A percentile compares a stretch with the other conserved stretches of the same genome.
Conservation (phyloP, 2,797 vertebrate species). For the Acropternis orthonyx region DNA sequence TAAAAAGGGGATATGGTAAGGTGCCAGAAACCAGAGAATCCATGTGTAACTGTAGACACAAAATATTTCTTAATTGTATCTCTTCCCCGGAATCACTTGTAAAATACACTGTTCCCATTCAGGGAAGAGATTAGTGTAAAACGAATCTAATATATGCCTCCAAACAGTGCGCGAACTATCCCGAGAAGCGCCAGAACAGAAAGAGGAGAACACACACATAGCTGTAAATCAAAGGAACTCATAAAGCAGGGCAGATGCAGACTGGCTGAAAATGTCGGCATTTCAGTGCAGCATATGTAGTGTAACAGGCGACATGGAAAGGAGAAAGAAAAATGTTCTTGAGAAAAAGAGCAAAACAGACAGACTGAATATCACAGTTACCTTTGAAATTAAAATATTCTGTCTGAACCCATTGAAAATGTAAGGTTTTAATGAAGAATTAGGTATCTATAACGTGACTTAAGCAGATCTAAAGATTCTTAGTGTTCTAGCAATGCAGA, state of each 20-base stretch:
- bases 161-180: neutral
- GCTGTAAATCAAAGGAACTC: neutral
- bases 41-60: neutral
- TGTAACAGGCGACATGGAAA: neutral
- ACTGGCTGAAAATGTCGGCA: neutral
- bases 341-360: neutral
- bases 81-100: neutral
- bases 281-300: neutral
- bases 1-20: neutral
- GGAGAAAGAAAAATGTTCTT: neutral
- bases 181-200: neutral
- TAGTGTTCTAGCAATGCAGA: neutral
- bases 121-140: neutral
- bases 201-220: neutral
- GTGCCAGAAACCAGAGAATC: neutral
- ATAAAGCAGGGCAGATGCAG: neutral
- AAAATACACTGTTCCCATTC: neutral
- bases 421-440: conserved; percentile 23
- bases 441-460: neutral
- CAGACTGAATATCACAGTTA: neutral
- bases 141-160: neutral
- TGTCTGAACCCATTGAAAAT: neutral
- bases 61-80: conserved; percentile 15
- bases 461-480: conserved; percentile 14
- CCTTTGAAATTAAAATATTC: conserved; percentile 17